Percentiles rank a stretch among this genome's conserved stretches.
These are phyloP conservation scores for Butorides virescens DNA, from an alignment of 2,113 vertebrate species.

Conservation along the genomic window DNA sequence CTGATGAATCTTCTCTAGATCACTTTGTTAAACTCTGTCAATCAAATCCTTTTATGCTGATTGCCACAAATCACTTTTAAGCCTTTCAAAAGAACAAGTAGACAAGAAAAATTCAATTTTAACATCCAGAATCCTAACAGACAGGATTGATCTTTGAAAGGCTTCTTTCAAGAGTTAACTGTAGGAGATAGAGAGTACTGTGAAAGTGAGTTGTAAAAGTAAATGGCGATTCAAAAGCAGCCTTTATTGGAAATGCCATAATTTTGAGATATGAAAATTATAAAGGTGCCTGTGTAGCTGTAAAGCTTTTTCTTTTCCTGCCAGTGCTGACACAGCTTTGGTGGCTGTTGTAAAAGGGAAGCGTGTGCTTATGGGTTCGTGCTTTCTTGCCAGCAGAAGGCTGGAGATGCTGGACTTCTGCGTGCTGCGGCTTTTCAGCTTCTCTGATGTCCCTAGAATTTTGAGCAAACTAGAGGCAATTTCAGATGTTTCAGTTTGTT, in stretches of 20 bases:
- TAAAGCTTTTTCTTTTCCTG: neutral
- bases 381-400: neutral
- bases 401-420: neutral
- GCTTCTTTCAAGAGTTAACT: conserved; percentile 16
- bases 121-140: neutral
- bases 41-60: neutral
- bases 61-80: conserved; percentile 14
- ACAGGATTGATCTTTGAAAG: conserved; percentile 31
- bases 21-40: neutral
- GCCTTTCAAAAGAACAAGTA: conserved; percentile 12
- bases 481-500: neutral
- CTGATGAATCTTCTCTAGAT: neutral
- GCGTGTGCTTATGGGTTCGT: fast-evolving
- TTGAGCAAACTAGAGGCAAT: neutral
- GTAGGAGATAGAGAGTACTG: neutral
- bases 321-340: neutral
- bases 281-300: neutral
- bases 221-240: neutral
- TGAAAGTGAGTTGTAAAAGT: conserved; percentile 29
- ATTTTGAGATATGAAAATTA: conserved; percentile 20
- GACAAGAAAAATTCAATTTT: conserved; percentile 11
- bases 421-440: neutral
- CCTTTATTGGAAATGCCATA: neutral
- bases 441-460: neutral
- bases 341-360: neutral